Evolutionary conservation across 35 echinoderm and acorn worm species (phyloP), one percentile per base, ranked within the genome.

Genomic region (Anneissia japonica): DNA sequence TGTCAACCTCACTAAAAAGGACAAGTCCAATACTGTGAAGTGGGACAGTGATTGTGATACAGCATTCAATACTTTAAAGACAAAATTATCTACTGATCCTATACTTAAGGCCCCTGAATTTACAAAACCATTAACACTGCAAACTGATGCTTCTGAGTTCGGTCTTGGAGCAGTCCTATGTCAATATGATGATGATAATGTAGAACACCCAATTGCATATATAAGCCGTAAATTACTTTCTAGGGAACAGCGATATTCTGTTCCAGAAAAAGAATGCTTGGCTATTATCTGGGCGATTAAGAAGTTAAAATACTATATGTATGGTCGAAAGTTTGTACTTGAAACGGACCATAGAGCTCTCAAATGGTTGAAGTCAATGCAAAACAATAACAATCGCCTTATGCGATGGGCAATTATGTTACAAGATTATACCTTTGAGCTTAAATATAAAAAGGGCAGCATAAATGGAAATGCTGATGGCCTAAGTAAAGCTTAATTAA

Each of bases 181-280:
- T 55, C 84, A 88, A 72, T 0, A 19, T 6, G 37, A 39, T 34
- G 46, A 9, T 40, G 81, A 89, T 35, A 12, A 29, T 7, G n/a
- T 13, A 64, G 85, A 82, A 37, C 79, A 87, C 35, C 90, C 90
- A 75, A 39, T 92, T 33, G 90, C 79, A 13, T 91, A 80, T 35
- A 46, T 77, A 0, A 93, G 82, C 87, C 39, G 77, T 34, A 93
- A 93, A 90, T 31, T 93, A 30, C 51, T 90, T 30, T 51, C 86
- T n/a, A 56, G 92, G 31, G 83, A 94, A 74, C 46, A 75, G 36
- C 32, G 75, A 7, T 93, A 93, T 43, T 83, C 92, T 43, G 74
- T 76, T 31, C 79, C 82, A 31, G 92, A 90, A 35, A 82, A 86
- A 39, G 92, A 94, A 33, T 94, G 92, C 76, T 77, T 94, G 34